These are phyloP conservation scores for Clivina fossor DNA, from an alignment of 2,888 invertebrate genomes.

Conservation along the genomic window DNA sequence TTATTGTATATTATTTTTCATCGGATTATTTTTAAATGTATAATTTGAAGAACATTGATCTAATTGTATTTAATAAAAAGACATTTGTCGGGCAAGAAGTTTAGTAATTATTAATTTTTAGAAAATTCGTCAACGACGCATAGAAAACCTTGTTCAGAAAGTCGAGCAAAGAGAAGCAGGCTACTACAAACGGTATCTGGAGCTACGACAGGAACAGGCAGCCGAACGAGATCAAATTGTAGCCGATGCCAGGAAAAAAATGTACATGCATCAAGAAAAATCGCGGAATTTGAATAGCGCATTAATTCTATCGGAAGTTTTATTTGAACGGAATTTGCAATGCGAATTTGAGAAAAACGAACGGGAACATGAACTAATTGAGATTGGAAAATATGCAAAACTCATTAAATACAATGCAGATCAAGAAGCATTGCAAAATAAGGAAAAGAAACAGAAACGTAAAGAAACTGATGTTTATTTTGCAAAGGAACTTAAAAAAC, in stretches of 20 bases:
- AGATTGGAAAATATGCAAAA: conserved; percentile 43
- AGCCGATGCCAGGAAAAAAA: conserved; percentile 44
- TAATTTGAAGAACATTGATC: too few species aligned
- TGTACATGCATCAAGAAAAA: conserved; percentile 45
- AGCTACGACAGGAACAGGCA: conserved; percentile 42
- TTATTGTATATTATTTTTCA: too few species aligned
- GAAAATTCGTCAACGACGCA: conserved; percentile 38
- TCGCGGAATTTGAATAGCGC: conserved; percentile 48
- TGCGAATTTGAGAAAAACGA: conserved; percentile 46
- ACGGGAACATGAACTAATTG: conserved; percentile 46
- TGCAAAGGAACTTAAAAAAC: conserved; percentile 32
- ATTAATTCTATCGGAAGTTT: conserved; percentile 46
- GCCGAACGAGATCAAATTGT: conserved; percentile 44
- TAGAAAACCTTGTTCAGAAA: conserved; percentile 37
- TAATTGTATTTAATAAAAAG: too few species aligned
- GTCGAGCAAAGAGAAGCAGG: conserved; percentile 35
- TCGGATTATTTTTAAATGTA: too few species aligned
- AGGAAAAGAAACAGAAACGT: conserved; percentile 40
- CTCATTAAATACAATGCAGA: conserved; percentile 42
- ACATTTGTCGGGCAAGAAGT: too few species aligned
- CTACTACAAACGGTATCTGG: conserved; percentile 37
- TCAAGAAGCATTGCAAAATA: conserved; percentile 43
- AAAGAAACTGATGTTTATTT: conserved; percentile 32
- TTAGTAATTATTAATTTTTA: conserved; percentile 15
- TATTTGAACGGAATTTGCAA: conserved; percentile 48